A percentile compares a stretch with the other conserved stretches of the same genome.
These are phyloP conservation scores for Oophaga sylvatica DNA, from an alignment of 2,797 vertebrate genomes.

Conservation along the genomic window DNA sequence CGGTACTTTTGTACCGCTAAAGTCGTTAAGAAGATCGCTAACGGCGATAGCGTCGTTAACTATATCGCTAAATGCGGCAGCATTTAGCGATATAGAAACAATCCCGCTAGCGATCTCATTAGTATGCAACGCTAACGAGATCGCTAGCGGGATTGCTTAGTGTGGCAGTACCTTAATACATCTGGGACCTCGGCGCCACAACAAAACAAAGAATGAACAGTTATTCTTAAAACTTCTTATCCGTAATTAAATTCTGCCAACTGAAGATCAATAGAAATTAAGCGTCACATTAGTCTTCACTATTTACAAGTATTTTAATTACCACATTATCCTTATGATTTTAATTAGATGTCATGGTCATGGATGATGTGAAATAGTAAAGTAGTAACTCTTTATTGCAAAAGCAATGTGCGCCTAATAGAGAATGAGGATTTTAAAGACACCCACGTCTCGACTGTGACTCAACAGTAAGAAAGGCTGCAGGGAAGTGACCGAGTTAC, in stretches of 20 bases:
- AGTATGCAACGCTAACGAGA: too few relatives aligned
- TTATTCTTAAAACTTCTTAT: background rate
- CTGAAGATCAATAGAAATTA: background rate
- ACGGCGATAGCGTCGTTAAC: too few relatives aligned
- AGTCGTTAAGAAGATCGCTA: too few relatives aligned
- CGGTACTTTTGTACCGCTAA: too few relatives aligned
- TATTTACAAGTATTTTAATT: background rate
- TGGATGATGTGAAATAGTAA: background rate
- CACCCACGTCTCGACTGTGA: conserved; percentile 5
- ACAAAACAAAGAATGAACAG: background rate
- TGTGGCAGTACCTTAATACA: too few relatives aligned
- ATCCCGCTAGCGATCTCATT: too few relatives aligned
- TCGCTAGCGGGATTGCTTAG: too few relatives aligned
- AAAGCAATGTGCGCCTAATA: background rate
- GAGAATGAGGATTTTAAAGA: conserved; percentile 18
- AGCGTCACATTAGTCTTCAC: background rate
- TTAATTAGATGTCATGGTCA: conserved; percentile 7
- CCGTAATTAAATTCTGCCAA: background rate
- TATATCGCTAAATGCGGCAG: too few relatives aligned
- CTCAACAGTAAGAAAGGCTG: conserved; percentile 26
- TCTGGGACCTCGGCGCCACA: background rate
- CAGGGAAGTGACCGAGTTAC: background rate
- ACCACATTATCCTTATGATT: background rate
- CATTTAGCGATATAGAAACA: too few relatives aligned
- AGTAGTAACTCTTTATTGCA: conserved; percentile 14